A percentile compares a stretch with the other conserved stretches of the same genome.
These are phyloP conservation scores for Suillia variegata DNA, from an alignment of 2,888 invertebrate genomes.

Conservation along the genomic window DNA sequence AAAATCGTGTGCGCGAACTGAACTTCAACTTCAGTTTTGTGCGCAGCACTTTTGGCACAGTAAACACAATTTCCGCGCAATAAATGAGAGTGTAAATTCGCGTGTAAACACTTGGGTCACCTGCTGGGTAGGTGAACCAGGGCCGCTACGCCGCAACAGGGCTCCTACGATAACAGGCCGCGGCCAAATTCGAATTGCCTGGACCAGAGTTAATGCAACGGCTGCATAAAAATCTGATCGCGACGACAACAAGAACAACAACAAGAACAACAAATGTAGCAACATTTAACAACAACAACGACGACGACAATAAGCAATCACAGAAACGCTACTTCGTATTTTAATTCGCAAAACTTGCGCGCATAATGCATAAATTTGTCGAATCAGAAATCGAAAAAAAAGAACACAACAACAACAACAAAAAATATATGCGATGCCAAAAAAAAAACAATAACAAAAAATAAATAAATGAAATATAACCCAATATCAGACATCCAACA, in stretches of 20 bases:
- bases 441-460: too few relatives aligned
- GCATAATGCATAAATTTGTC: constrained; percentile 49
- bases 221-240: too few relatives aligned
- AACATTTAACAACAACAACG: not conserved
- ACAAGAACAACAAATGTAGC: too few relatives aligned
- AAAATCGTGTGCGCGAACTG: too few relatives aligned
- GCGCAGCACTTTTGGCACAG: not conserved
- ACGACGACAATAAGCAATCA: not conserved
- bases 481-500: constrained; percentile 44
- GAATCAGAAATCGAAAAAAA: constrained; percentile 41
- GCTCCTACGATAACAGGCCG: not conserved
- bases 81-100: constrained; percentile 61
- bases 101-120: constrained; percentile 62
- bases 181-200: too few relatives aligned
- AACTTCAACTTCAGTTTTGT: too few relatives aligned
- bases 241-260: too few relatives aligned
- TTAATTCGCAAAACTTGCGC: constrained; percentile 35
- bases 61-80: constrained; percentile 36
- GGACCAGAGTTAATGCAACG: not conserved
- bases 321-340: not conserved
- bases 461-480: constrained; percentile 44
- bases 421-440: too few relatives aligned
- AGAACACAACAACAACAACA: too few relatives aligned
- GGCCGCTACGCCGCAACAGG: not conserved
- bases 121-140: constrained; percentile 53